Evolutionary conservation across 1,140 invertebrate genomes (phyloP), one percentile per base, ranked within the genome.

Genomic region (Pseudobourletiella spinata): DNA sequence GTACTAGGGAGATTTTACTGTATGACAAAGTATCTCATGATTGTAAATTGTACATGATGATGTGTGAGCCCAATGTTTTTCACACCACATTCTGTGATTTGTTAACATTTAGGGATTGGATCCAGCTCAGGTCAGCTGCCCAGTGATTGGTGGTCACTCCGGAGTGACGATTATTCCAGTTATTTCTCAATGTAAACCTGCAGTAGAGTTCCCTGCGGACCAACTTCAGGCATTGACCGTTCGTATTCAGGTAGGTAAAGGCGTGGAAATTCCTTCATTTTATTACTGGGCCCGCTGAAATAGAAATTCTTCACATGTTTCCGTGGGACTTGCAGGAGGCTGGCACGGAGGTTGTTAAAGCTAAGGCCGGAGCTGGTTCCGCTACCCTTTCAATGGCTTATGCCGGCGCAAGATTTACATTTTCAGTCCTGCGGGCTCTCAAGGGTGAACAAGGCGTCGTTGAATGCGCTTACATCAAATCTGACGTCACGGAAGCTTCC

Each of bases 391-490:
- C 83, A 0, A 83, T 85, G 78, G 85, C 85, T 0, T 84, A 78
- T 67, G 82, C 84, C 62, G 83, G 78, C 22, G 78, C 81, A 18
- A 79, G 91, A 66, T 98, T 99, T 75, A 84, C 87, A 44, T 80
- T 85, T 66, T 87, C 89, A 1, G 76, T 96, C 59, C 82, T 88
- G 24, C 79, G 79, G 67, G 95, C 88, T 57, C 77, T 97, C 2
- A 87, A 87, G 59, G 95, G 95, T 42, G 89, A 95, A 73, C 78
- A 85, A 56, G 88, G 89, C 72, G 84, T 97, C 24, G 79, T 97
- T 24, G 95, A 99, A 77, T 98, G 94, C 77, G 84, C 92, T 1
- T 99, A 88, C 74, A 89, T 99, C 8, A 82, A 84, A 71, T 98
- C 95, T 0, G 85, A 89, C 73, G 78, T 93, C 14, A 91, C 93